phyloP scores from a whole-genome alignment of 2,113 vertebrate species.

The Hyperoodon ampullatus region DNA sequence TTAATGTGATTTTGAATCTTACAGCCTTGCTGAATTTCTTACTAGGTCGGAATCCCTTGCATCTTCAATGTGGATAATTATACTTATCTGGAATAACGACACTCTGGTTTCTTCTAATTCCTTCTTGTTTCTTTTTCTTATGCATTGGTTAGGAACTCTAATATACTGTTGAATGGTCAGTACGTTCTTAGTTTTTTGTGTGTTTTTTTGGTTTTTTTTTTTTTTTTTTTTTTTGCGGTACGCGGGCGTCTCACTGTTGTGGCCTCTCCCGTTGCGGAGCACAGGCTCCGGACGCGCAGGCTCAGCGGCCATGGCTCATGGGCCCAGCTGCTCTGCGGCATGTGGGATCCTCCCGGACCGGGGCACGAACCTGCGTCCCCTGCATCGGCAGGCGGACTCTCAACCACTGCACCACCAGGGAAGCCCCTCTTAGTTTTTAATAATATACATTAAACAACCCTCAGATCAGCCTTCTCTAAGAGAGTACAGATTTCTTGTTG shows the following conservation, averaged over 20 bases:
- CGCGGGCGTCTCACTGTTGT: too few species aligned
- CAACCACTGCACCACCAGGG: too few species aligned
- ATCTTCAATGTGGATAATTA: constrained; percentile 19
- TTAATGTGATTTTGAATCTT: neutral
- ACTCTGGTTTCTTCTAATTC: neutral
- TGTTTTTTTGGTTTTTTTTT: too few species aligned
- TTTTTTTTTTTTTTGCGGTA: too few species aligned
- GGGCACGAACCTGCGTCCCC: too few species aligned
- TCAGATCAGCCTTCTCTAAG: neutral
- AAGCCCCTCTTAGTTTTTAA: neutral
- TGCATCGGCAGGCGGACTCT: too few species aligned
- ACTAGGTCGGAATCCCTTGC: neutral
- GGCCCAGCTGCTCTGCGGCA: too few species aligned
- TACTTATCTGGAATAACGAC: neutral
- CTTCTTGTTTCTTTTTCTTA: neutral
- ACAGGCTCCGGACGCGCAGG: too few species aligned
- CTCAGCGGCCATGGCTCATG: too few species aligned
- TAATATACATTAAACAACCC: neutral
- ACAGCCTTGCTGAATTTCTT: neutral
- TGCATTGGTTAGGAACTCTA: neutral
- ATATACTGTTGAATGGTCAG: neutral
- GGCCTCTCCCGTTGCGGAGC: too few species aligned
- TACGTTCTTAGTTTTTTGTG: constrained; percentile 8
- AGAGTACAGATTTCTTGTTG: neutral
- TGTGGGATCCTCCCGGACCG: too few species aligned